Evolutionary conservation across 2,113 vertebrate genomes (phyloP).

Genomic region (Pandion haliaetus): DNA sequence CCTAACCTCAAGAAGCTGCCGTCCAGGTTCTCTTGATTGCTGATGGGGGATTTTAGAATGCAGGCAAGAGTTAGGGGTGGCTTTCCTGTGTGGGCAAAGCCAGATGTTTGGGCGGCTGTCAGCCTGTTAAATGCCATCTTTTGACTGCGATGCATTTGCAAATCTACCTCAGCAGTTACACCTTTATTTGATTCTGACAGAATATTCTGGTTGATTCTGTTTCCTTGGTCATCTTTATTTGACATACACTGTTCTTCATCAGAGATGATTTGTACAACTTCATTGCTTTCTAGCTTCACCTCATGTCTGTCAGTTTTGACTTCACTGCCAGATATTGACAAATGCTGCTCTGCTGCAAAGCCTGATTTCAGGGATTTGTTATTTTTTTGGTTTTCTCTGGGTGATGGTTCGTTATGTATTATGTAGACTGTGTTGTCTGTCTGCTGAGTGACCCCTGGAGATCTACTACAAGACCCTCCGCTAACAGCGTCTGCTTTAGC

Average conservation of each 20-base stretch:
- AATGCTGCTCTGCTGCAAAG: not conserved
- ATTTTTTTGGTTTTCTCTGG: not conserved
- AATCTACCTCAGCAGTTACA: not conserved
- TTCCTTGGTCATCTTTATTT: not conserved
- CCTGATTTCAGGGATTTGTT: not conserved
- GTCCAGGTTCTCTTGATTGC: not conserved
- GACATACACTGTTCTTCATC: not conserved
- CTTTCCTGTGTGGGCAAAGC: not conserved
- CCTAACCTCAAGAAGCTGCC: not conserved
- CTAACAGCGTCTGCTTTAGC: not conserved
- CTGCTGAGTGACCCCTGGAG: not conserved
- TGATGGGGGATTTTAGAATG: not conserved
- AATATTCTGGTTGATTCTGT: not conserved
- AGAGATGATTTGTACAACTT: not conserved
- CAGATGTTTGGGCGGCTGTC: not conserved
- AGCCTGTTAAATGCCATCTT: not conserved
- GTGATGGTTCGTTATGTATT: not conserved
- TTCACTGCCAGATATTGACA: not conserved
- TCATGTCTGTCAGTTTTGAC: not conserved
- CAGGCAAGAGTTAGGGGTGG: not conserved
- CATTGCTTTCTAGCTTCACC: fast-evolving
- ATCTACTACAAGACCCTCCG: not conserved
- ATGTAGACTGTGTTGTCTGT: not conserved
- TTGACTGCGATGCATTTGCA: not conserved
- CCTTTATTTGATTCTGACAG: not conserved